Base-by-base conservation (phyloP, 2,113 vertebrate species). In the Crotalus tigris region DNA sequence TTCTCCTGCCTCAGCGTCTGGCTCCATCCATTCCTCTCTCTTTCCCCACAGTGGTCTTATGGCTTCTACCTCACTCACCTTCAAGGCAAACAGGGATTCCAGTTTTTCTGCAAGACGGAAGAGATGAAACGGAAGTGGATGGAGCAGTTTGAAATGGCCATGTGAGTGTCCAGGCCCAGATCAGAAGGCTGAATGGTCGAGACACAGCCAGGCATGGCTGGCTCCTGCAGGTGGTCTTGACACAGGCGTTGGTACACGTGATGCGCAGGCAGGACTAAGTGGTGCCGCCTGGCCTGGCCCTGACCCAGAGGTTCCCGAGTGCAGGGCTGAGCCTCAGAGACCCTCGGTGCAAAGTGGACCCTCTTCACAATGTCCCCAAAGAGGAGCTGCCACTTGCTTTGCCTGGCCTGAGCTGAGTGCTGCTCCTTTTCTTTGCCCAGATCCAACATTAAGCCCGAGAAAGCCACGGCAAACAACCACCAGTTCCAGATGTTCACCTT, bases 101-200 rank as follows among this genome's bases (percentile, higher is more conserved):
- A 99, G 98, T 98, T 99, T 95, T 99, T 99, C 97, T 99, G 99
- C 97, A 99, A 99, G 97, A 99, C 99, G 0, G 99, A 99, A 92
- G 99, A 99, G 85, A 99, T 99, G 96, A 99, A 99, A 97, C 97
- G 99, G 97, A 99, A 99, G 92, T 99, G 99, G 99, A 99, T 99
- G 99, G 99, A 99, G 96, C 99, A 99, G 97, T 99, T 99, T 91
- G 99, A 99, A 94, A 99, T 99, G 99, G 99, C 99, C 94, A 99
- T 99, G 99, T 99, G 97, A 98, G 99, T 97, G 19, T 0, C 17
- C n/a, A 4, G 88, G 21, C 88, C 54, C 54, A 44, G 88, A 19
- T 3, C 54, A 5, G 33, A 19, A 39, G 69, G 3, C 75, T 44
- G n/a, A 8, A 26, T 3, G 24, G 15, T 7, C 51, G 21, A 88